Evolutionary conservation across 2,113 vertebrate genomes (phyloP).

Genomic region (Sarotherodon lohbergeri): DNA sequence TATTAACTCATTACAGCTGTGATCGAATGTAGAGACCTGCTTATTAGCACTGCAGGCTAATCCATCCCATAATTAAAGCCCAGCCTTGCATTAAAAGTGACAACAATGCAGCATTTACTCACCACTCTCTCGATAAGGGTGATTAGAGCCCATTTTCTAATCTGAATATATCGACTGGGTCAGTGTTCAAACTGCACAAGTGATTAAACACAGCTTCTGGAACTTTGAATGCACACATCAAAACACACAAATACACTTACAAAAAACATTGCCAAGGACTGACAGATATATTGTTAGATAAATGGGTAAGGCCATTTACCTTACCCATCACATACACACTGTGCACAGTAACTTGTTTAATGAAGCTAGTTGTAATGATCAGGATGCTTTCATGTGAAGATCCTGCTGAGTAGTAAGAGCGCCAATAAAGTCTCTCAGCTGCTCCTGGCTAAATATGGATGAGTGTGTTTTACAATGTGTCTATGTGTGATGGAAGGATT

Average conservation of each 20-base stretch:
- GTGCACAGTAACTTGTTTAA: neutral
- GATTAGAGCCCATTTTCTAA: conserved; percentile 6
- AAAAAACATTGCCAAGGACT: neutral
- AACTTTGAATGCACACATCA: neutral
- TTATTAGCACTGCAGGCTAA: neutral
- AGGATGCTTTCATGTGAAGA: conserved; percentile 9
- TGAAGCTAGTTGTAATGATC: neutral
- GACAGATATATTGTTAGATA: neutral
- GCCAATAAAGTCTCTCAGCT: conserved; percentile 26
- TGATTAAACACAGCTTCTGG: neutral
- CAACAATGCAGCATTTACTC: neutral
- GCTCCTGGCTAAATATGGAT: neutral
- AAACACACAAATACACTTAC: neutral
- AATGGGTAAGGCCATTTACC: neutral
- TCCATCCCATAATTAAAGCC: conserved; percentile 3
- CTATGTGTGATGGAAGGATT: neutral
- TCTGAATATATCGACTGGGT: conserved; percentile 4
- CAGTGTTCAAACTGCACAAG: neutral
- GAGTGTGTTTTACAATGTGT: neutral
- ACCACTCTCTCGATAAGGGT: neutral
- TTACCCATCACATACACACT: neutral
- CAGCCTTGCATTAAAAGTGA: neutral
- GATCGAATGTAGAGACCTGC: neutral
- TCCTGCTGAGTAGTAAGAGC: conserved; percentile 3
- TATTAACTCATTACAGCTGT: neutral